Evolutionary conservation across 1,140 invertebrate genomes (phyloP), one percentile per base, ranked within the genome.

Genomic region (Microplitis mediator): DNA sequence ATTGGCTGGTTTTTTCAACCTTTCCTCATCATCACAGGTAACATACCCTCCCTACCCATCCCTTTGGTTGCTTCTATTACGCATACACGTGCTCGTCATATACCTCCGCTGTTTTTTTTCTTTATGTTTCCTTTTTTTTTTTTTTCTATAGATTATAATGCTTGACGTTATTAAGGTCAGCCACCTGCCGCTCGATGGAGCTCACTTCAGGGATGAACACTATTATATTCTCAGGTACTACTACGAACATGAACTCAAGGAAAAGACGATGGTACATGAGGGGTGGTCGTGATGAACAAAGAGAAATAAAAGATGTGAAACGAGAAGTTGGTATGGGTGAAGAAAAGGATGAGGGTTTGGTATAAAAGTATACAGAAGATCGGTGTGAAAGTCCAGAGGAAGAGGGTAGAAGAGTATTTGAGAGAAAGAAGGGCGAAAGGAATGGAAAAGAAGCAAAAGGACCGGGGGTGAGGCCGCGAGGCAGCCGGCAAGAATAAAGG

Each of bases 111-210:
- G 76, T 66, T 51, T 16, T 71, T 69, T 66, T 73, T 65, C 45
- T 72, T 68, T 56, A 34, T 66, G 23, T 0, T 23, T 23, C 23
- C 23, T 67, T 39, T 73, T 39, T 14, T 60, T 60, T 50, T 45
- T 45, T 45, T 45, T 45, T 45, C 39, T 9, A 45, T 45, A 45
- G 39, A 45, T 45, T 54, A 72, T 77, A 76, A 74, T 78, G 69
- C 74, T 70, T 64, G 76, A 80, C 80, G 80, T 85, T 86, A 85
- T 84, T 86, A 85, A 84, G 81, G 84, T 84, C 84, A 86, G 84
- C 84, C 86, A 87, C 86, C 85, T 85, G 85, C 84, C 85, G 85
- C 80, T 86, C 81, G 81, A 85, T 85, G 83, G 77, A 83, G 79
- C 81, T 85, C 84, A 80, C 83, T 84, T 85, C 80, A 81, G 78